Conservation (phyloP, 30 jellyfish, hydroid and myxozoan species). For the Aurelia aurita complex sp. Pacific region DNA sequence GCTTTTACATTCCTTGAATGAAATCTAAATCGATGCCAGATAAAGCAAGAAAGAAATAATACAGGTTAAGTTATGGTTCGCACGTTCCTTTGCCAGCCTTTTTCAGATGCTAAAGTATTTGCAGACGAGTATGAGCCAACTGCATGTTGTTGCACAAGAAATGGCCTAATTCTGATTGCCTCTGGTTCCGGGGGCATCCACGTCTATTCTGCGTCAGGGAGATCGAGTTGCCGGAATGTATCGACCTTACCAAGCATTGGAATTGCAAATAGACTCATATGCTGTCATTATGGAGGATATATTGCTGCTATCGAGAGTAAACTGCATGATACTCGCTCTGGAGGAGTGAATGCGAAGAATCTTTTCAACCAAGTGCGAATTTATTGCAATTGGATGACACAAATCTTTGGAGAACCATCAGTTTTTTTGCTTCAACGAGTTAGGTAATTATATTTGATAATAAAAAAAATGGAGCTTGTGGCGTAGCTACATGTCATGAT, state of each 20-base stretch:
- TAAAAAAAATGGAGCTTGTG: no score
- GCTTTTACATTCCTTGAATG: no score
- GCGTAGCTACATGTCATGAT: no score
- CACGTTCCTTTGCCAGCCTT: conserved; percentile 91
- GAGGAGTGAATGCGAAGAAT: conserved; percentile 36
- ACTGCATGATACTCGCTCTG: conserved; percentile 42
- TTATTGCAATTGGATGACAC: conserved; percentile 65
- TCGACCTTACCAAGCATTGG: conserved; percentile 64
- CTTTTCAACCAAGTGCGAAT: conserved; percentile 52
- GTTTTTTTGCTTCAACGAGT: conserved; percentile 15
- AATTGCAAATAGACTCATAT: conserved; percentile 47
- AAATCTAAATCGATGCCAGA: no score
- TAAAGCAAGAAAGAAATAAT: no score
- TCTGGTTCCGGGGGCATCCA: conserved; percentile 51
- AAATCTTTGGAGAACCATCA: conserved; percentile 16
- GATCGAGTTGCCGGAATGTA: conserved; percentile 40
- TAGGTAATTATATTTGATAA: conserved; percentile 11
- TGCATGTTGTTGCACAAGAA: conserved; percentile 68
- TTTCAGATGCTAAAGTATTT: conserved; percentile 77
- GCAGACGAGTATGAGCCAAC: conserved; percentile 88
- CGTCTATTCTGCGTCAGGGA: conserved; percentile 60
- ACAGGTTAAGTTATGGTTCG: conserved; percentile 68
- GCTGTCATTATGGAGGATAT: conserved; percentile 57
- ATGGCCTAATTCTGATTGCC: conserved; percentile 72
- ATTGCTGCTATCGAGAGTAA: conserved; percentile 72